These are phyloP conservation scores for Eristalinus aeneus DNA, from an alignment of 2,888 invertebrate genomes.

Conservation along the genomic window DNA sequence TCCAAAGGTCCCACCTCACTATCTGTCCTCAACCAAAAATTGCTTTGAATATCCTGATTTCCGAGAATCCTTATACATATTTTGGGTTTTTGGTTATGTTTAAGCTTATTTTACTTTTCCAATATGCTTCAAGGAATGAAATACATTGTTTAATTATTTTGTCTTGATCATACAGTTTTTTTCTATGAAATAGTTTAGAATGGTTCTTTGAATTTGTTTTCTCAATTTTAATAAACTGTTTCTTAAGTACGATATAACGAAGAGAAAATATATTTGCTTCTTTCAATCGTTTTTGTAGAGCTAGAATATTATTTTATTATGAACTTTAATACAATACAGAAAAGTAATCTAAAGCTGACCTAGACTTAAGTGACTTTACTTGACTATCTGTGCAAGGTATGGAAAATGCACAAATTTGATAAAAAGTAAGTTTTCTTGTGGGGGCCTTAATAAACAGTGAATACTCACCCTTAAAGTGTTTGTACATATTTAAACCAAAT, in stretches of 20 bases:
- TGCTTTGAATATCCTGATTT: constrained; percentile 20
- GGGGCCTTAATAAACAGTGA: constrained; percentile 36
- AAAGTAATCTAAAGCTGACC: constrained; percentile 28
- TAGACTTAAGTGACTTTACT: constrained; percentile 25
- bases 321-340: neutral
- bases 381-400: neutral
- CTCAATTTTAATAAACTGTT: constrained; percentile 12
- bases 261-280: constrained; percentile 41
- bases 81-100: constrained; percentile 12
- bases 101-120: constrained; percentile 35
- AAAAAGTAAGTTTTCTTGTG: constrained; percentile 33
- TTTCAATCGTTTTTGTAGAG: constrained; percentile 54
- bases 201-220: constrained; percentile 44
- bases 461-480: too few relatives aligned
- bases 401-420: constrained; percentile 28
- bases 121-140: constrained; percentile 67
- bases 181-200: constrained; percentile 59
- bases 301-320: constrained; percentile 61
- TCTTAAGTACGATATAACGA: constrained; percentile 3
- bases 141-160: constrained; percentile 46
- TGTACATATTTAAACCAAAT: neutral
- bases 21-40: neutral
- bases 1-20: neutral
- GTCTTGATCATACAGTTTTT: constrained; percentile 55
- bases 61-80: neutral